Conservation (phyloP, 2,113 vertebrate species). For the Rhea americana region DNA sequence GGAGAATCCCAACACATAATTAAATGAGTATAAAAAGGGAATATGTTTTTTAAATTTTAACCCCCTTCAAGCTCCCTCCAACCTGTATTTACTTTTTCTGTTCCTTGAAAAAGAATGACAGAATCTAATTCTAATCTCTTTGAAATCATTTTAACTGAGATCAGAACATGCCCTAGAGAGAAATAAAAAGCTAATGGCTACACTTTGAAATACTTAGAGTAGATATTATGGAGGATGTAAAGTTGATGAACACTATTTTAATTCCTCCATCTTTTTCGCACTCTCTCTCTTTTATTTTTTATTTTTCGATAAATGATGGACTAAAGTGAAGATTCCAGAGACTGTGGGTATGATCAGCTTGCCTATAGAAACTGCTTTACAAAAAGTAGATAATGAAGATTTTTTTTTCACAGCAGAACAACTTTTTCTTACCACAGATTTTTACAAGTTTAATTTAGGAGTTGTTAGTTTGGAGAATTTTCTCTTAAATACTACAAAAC, state of each 20-base stretch:
- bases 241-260: background rate
- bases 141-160: background rate
- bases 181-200: background rate
- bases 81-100: background rate
- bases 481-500: rapidly evolving
- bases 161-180: background rate
- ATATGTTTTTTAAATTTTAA: background rate
- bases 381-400: background rate
- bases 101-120: background rate
- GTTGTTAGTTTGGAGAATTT: background rate
- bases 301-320: background rate
- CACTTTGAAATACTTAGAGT: background rate
- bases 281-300: background rate
- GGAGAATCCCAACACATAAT: background rate
- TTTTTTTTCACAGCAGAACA: background rate
- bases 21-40: background rate
- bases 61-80: rapidly evolving
- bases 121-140: background rate
- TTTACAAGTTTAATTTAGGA: background rate
- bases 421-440: background rate
- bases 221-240: background rate
- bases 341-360: background rate
- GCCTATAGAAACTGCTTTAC: background rate
- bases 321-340: background rate
- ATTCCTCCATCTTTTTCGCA: background rate